Percentiles rank a stretch among this genome's conserved stretches.
Conservation (phyloP, 2,113 vertebrate species). For the Lamprologus speciosus region DNA sequence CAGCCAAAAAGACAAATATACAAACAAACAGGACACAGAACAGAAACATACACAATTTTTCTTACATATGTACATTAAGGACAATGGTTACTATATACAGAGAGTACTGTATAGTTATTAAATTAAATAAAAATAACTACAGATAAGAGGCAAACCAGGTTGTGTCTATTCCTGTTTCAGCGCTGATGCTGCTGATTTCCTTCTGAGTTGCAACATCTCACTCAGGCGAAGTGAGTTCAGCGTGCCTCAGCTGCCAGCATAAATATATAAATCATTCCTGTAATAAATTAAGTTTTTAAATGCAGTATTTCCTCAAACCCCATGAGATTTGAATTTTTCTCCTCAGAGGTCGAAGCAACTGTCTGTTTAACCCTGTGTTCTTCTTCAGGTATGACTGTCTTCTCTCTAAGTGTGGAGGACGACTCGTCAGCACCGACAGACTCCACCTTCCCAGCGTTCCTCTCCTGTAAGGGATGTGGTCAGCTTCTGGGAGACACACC, state of each 20-base stretch:
- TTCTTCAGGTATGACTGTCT: slow-evolving; percentile 39
- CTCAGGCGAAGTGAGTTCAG: background rate
- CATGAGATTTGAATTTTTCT: background rate
- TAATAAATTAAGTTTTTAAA: background rate
- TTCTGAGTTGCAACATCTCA: background rate
- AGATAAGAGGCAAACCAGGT: no score
- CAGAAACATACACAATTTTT: no score
- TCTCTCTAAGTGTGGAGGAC: slow-evolving; percentile 60
- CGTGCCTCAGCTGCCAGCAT: background rate
- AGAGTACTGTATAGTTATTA: no score
- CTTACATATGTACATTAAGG: no score
- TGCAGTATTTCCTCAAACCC: background rate
- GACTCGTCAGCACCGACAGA: slow-evolving; percentile 38
- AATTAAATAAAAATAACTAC: no score
- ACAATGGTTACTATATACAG: no score
- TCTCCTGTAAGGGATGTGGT: slow-evolving; percentile 81
- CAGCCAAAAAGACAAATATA: no score
- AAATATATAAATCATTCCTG: background rate
- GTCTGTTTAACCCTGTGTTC: background rate
- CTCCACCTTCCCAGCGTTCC: slow-evolving; percentile 54
- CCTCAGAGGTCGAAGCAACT: background rate
- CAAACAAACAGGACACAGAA: no score
- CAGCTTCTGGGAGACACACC: slow-evolving; percentile 68
- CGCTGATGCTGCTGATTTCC: background rate
- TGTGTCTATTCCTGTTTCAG: no score